Base-by-base conservation (phyloP, 2,797 vertebrate species). In the Enteromius anoplus region DNA sequence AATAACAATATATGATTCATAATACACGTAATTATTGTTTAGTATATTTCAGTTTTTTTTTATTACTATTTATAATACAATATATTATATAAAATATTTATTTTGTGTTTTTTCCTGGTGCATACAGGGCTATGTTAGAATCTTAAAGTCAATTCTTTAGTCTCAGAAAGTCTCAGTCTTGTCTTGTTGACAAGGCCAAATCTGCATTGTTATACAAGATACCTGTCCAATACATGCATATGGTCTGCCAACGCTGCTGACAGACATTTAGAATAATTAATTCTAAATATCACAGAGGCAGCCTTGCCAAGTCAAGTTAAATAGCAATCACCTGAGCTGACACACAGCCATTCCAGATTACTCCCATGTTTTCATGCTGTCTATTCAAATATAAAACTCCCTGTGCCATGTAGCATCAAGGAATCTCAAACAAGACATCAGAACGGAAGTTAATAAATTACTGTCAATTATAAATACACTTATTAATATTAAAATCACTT, bases 251-350 rank as follows among this genome's bases (percentile, higher is more conserved):
- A 34, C 8, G 5, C 17, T 21, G 7, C 21, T 64, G 66, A 78
- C 42, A 72, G 82, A 84, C 55, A 64, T 78, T 78, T 32, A 66
- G 34, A 79, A 58, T 65, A 79, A 53, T 66, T 84, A 42, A 42
- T 65, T 75, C 64, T 58, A 66, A 75, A 75, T 75, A 84, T 75
- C 60, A 80, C 62, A 75, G 34, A 69, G 40, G 62, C 40, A 69
- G 58, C 47, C 62, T 69, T 51, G 60, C 10, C 42, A 75, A 80
- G 23, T 79, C 69, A 84, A 85, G 65, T 81, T 81, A 85, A 77
- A 85, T 69, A 77, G 49, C 65, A 81, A 69, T 70, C 64, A 64
- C 53, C 68, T 64, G 17, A 51, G 26, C 72, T 77, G 53, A 78
- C 17, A 65, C 21, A 9, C 66, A 65, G 45, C 29, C 45, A 64